phyloP scores from a whole-genome alignment of 2,888 invertebrate species.

The Catonia carolina region DNA sequence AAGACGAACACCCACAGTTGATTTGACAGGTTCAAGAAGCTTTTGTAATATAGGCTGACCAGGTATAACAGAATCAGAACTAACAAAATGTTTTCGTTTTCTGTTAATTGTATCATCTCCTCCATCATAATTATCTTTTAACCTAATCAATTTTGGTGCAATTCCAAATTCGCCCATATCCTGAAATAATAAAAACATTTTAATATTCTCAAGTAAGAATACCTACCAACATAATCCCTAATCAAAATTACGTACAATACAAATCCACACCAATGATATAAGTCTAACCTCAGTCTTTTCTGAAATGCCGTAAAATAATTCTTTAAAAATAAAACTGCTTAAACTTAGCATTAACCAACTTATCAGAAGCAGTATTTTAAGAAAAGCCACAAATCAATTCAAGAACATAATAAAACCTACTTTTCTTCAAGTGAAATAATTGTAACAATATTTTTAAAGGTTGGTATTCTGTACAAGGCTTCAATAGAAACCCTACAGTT shows the following conservation, averaged over 20 bases:
- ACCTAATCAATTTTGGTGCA: constrained; percentile 77
- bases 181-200: constrained; percentile 38
- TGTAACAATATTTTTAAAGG: too few relatives aligned
- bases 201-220: neutral
- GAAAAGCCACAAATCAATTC: too few relatives aligned
- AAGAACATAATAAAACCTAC: too few relatives aligned
- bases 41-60: constrained; percentile 55
- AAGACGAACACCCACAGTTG: constrained; percentile 81
- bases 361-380: too few relatives aligned
- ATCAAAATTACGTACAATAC: neutral
- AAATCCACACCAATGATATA: too few relatives aligned
- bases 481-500: too few relatives aligned
- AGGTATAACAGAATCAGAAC: constrained; percentile 43
- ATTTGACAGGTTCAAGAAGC: constrained; percentile 57
- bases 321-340: too few relatives aligned
- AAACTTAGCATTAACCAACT: too few relatives aligned
- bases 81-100: constrained; percentile 26
- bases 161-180: constrained; percentile 93
- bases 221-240: neutral
- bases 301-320: too few relatives aligned
- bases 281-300: too few relatives aligned
- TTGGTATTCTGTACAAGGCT: too few relatives aligned
- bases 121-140: constrained; percentile 65
- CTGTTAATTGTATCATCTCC: constrained; percentile 34
- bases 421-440: too few relatives aligned